These are phyloP conservation scores for Sphaerophoria rueppellii DNA, from an alignment of 2,888 invertebrate genomes.

Conservation along the genomic window DNA sequence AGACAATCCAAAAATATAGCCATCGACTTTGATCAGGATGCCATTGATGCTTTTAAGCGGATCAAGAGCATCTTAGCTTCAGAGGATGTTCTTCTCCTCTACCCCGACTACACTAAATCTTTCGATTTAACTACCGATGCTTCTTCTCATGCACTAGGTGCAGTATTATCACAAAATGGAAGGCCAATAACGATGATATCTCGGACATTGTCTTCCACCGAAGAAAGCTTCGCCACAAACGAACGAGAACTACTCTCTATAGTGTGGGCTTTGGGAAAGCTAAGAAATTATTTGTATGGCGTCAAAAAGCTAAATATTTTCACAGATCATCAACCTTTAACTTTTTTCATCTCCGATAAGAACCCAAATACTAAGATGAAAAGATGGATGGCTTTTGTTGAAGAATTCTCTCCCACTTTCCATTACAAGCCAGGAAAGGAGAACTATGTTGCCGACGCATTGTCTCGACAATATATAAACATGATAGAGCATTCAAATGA, in stretches of 20 bases:
- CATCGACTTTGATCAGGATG: slow-evolving; percentile 44
- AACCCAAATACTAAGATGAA: slow-evolving; percentile 42
- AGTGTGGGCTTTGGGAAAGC: slow-evolving; percentile 78
- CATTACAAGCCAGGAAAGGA: slow-evolving; percentile 75
- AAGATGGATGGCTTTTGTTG: slow-evolving; percentile 39
- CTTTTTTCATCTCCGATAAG: slow-evolving; percentile 35
- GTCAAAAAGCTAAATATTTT: slow-evolving; percentile 64
- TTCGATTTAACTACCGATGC: slow-evolving; percentile 61
- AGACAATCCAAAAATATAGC: slow-evolving; percentile 39
- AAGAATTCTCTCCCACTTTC: slow-evolving; percentile 49
- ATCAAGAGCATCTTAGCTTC: slow-evolving; percentile 43
- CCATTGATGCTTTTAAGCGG: slow-evolving; percentile 45
- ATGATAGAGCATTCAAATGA: slow-evolving; percentile 41
- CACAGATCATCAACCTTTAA: slow-evolving; percentile 40
- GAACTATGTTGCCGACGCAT: slow-evolving; percentile 75
- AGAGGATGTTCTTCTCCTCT: slow-evolving; percentile 49
- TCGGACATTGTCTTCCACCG: slow-evolving; percentile 44
- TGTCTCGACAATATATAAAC: slow-evolving; percentile 47
- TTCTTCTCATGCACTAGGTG: slow-evolving; percentile 47
- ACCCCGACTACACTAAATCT: slow-evolving; percentile 49
- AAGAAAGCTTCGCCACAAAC: slow-evolving; percentile 74
- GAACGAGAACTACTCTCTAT: slow-evolving; percentile 79
- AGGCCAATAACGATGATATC: slow-evolving; percentile 61
- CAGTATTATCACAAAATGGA: slow-evolving; percentile 61
- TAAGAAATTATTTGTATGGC: slow-evolving; percentile 79